Percentiles rank a stretch among this genome's conserved stretches.
Conservation (phyloP, 2,797 vertebrate species). For the Melanogrammus aeglefinus region DNA sequence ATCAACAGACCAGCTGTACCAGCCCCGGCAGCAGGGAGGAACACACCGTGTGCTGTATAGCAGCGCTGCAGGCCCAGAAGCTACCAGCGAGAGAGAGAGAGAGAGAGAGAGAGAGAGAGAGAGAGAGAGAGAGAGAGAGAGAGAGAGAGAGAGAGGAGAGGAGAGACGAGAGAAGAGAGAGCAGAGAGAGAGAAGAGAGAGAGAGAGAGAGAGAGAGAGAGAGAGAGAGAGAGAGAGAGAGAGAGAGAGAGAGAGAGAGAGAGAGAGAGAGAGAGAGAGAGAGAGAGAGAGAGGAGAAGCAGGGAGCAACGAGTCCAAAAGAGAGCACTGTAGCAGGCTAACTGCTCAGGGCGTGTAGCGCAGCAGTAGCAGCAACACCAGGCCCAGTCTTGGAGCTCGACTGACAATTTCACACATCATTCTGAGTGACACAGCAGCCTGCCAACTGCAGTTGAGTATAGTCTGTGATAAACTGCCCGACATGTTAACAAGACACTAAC, state of each 20-base stretch:
- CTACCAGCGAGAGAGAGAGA: slow-evolving; percentile 12
- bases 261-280: slow-evolving; percentile 32
- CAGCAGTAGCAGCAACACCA: slow-evolving; percentile 21
- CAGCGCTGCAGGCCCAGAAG: no score
- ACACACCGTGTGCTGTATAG: no score
- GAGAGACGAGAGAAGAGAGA: slow-evolving; percentile 26
- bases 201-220: slow-evolving; percentile 32
- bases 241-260: slow-evolving; percentile 30
- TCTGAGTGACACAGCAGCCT: slow-evolving; percentile 45
- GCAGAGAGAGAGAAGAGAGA: slow-evolving; percentile 31
- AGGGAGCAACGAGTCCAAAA: not conserved
- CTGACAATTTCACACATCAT: slow-evolving; percentile 52
- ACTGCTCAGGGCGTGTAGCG: slow-evolving; percentile 30
- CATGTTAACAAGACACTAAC: slow-evolving; percentile 61
- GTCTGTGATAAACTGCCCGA: slow-evolving; percentile 58
- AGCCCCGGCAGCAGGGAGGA: not conserved
- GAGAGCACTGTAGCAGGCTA: not conserved
- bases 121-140: slow-evolving; percentile 30
- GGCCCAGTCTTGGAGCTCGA: slow-evolving; percentile 50
- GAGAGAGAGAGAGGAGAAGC: not conserved
- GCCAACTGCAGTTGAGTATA: slow-evolving; percentile 25
- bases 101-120: slow-evolving; percentile 27
- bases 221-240: slow-evolving; percentile 29
- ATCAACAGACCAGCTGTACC: no score
- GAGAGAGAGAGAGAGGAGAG: slow-evolving; percentile 15